Percentiles rank a stretch among this genome's conserved stretches.
phyloP scores from a whole-genome alignment of 2,888 invertebrate species.

The Perizoma affinitatum region DNA sequence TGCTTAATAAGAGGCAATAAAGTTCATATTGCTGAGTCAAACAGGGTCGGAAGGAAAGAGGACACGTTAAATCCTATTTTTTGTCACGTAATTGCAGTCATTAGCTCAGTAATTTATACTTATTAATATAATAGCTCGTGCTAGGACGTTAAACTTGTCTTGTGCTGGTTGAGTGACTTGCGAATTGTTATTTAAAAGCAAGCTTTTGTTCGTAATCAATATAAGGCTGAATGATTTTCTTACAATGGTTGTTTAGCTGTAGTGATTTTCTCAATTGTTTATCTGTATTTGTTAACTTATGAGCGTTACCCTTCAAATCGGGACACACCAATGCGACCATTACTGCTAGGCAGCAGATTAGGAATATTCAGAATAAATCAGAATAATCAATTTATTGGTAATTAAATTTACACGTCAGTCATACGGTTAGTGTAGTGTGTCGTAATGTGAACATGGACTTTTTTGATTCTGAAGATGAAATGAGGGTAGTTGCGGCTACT shows the following conservation, averaged over 20 bases:
- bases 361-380: too few relatives aligned
- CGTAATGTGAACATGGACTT: too few relatives aligned
- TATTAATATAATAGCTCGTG: conserved; percentile 31
- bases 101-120: conserved; percentile 40
- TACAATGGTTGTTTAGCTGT: conserved; percentile 1
- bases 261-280: too few relatives aligned
- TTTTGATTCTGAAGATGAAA: too few relatives aligned
- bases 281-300: too few relatives aligned
- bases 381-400: too few relatives aligned
- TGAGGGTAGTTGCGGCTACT: too few relatives aligned
- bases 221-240: conserved; percentile 8
- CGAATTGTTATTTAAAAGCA: conserved; percentile 22
- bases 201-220: conserved; percentile 13
- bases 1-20: conserved; percentile 26
- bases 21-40: conserved; percentile 36
- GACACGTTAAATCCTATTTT: conserved; percentile 44
- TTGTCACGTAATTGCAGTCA: conserved; percentile 43
- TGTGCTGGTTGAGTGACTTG: conserved; percentile 34
- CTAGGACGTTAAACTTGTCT: conserved; percentile 31
- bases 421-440: too few relatives aligned
- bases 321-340: too few relatives aligned
- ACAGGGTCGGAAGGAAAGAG: conserved; percentile 58
- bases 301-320: too few relatives aligned
- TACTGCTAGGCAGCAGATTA: too few relatives aligned
- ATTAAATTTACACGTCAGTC: too few relatives aligned